Evolutionary conservation across 2,797 vertebrate genomes (phyloP).

Genomic region (Heteromormyrus szaboi): DNA sequence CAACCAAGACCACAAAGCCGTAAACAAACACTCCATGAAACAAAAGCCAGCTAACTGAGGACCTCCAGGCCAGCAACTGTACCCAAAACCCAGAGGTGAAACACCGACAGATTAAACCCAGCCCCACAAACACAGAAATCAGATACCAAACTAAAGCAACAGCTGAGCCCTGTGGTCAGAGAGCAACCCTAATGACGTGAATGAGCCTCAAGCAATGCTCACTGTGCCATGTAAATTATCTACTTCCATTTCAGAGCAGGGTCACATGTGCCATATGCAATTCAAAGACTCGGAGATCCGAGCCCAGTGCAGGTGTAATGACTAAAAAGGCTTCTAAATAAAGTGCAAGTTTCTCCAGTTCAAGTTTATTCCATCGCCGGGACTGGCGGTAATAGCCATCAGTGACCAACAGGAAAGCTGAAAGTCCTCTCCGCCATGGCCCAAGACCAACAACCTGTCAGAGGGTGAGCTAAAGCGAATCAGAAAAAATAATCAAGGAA

Average conservation of each 20-base stretch:
- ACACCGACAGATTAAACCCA: background rate
- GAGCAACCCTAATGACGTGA: background rate
- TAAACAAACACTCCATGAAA: background rate
- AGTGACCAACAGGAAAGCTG: background rate
- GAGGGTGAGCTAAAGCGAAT: conserved; percentile 22
- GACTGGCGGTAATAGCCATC: background rate
- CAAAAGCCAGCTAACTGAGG: background rate
- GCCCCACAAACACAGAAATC: background rate
- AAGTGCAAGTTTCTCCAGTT: background rate
- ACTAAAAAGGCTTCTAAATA: background rate
- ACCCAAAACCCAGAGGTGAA: background rate
- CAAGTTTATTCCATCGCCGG: background rate
- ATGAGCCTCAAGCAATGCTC: background rate
- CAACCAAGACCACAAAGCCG: background rate
- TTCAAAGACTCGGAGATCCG: background rate
- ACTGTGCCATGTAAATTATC: background rate
- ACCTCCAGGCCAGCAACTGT: background rate
- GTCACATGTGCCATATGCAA: background rate
- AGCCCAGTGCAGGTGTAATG: background rate
- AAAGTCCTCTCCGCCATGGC: conserved; percentile 27
- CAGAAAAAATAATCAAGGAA: conserved; percentile 36
- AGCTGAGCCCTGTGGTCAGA: background rate
- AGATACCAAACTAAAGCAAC: background rate
- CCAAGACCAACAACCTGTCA: conserved; percentile 28
- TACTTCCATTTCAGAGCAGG: background rate